Evolutionary conservation across 1,140 invertebrate species (phyloP), one percentile per base, ranked within the genome.

Genomic region (Trichoplusia ni): DNA sequence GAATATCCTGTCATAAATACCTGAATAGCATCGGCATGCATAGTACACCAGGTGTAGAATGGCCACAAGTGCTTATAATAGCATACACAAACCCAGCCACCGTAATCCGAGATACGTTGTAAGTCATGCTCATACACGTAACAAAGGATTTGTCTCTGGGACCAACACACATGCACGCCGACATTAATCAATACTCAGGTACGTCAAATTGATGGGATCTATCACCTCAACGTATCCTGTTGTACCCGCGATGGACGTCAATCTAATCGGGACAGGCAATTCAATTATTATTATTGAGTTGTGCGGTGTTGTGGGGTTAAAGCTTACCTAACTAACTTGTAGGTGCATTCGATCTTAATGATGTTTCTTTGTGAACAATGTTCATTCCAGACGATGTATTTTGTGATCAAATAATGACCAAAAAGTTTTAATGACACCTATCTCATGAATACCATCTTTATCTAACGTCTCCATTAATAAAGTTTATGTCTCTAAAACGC

Each of bases 121-220:
- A 71, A 71, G 56, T 71, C 69, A 74, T 74, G 71, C 73, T 54
- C 62, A 51, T 64, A 64, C 19, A 14, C 49, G 60, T 56, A 31
- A 31, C 59, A 46, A 54, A 29, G 31, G 51, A 65, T 56, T 56
- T 56, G 35, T 56, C 33, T 7, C 47, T 27, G n/a, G 38, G 21
- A 40, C 51, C 35, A 56, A 27, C 13, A n/a, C n/a, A n/a, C n/a
- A n/a, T n/a, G n/a, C n/a, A n/a, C n/a, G n/a, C n/a, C n/a, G 25
- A 31, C 29, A 49, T 49, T 49, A 25, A 49, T 49, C 46, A 29
- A 7, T 5, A 8, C 25, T 31, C 18, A 49, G 46, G 14, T 25
- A 16, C 8, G 29, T 16, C 25, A 31, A 11, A 49, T 31, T 29
- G 25, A 31, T 31, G 25, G 46, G 25, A 31, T 18, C 25, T 49